Evolutionary conservation across 2,797 vertebrate species (phyloP).

Genomic region (Zenarchopterus dispar): DNA sequence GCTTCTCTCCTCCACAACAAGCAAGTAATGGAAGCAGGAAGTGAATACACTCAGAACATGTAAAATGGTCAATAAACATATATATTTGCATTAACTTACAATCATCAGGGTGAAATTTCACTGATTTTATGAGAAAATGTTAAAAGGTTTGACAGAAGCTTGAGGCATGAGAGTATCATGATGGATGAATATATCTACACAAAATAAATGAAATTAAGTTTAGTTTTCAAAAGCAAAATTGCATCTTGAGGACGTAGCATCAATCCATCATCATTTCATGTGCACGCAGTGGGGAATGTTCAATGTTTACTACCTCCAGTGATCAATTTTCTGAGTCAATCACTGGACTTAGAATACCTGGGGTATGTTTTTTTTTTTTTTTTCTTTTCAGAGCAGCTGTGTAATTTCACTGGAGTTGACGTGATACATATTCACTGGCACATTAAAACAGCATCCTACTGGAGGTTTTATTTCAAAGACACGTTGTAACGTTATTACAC

Average conservation of each 20-base stretch:
- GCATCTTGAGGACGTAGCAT: no score
- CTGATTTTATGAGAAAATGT: no score
- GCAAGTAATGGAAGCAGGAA: constrained; percentile 4
- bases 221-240: no score
- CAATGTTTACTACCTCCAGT: neutral
- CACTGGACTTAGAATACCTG: neutral
- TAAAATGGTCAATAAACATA: constrained; percentile 1
- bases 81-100: no score
- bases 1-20: neutral
- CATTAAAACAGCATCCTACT: neutral
- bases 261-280: neutral
- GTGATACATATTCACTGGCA: neutral
- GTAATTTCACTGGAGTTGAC: neutral
- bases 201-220: no score
- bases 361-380: constrained; percentile 1
- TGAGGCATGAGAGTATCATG: no score
- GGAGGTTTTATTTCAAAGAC: neutral
- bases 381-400: neutral
- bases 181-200: no score
- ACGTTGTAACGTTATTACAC: neutral
- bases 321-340: constrained; percentile 13
- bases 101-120: no score
- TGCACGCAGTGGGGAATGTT: neutral
- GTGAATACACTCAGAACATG: neutral
- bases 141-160: no score